phyloP scores from a whole-genome alignment of 2,797 vertebrate species.

The Sylvia borin region DNA sequence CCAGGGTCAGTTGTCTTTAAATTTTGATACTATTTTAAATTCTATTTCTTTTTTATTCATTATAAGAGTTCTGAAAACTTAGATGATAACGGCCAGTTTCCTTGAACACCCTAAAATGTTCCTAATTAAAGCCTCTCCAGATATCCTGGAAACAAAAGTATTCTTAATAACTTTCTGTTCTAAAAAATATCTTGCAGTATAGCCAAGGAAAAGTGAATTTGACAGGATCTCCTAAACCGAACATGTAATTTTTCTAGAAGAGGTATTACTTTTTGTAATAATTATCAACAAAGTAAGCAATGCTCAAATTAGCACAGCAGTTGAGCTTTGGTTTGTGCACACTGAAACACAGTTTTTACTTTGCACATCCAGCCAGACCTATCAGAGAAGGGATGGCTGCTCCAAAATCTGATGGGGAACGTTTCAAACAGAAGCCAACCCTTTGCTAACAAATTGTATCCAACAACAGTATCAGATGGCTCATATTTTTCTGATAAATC shows the following conservation, averaged over 20 bases:
- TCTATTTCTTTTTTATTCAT: not conserved
- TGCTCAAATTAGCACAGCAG: not conserved
- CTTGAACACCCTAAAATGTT: not conserved
- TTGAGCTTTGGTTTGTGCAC: not conserved
- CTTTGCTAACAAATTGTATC: not conserved
- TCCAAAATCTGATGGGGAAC: not conserved
- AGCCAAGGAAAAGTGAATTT: not conserved
- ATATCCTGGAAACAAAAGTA: not conserved
- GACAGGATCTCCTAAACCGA: not conserved
- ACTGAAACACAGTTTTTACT: not conserved
- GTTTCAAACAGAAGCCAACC: not conserved
- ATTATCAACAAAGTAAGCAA: conserved; percentile 1
- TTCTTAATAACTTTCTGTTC: not conserved
- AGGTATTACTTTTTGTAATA: not conserved
- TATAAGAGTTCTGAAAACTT: not conserved
- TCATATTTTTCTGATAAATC: conserved; percentile 11
- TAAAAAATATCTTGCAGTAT: not conserved
- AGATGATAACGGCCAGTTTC: not conserved
- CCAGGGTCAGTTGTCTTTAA: not conserved
- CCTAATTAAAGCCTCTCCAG: not conserved
- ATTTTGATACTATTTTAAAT: not conserved
- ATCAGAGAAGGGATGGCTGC: not conserved
- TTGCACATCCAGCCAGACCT: not conserved
- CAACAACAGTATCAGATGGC: not conserved
- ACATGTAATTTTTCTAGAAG: not conserved